These are phyloP conservation scores for Schizotus pectinicornis DNA, from an alignment of 2,888 invertebrate genomes.

Conservation along the genomic window DNA sequence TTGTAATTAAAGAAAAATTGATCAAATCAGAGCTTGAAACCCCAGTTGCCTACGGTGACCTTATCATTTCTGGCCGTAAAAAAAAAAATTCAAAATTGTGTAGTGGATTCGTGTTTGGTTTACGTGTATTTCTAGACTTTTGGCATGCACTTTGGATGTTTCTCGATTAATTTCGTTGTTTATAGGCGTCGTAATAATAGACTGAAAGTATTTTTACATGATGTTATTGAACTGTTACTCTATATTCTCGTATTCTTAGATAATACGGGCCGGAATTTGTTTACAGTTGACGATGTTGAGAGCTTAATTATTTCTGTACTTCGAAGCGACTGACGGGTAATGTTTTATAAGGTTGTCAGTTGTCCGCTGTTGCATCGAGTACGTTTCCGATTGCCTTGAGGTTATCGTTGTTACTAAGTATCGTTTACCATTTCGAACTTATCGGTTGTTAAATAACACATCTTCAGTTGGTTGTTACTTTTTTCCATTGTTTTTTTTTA, in stretches of 20 bases:
- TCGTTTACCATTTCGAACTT: conserved; percentile 27
- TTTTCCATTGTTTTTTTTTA: conserved; percentile 7
- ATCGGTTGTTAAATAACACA: conserved; percentile 20
- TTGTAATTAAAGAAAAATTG: no score
- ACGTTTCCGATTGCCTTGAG: conserved; percentile 30
- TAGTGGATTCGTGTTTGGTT: conserved; percentile 36
- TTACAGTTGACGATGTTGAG: conserved; percentile 1
- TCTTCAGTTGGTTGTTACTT: conserved; percentile 21
- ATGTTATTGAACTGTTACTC: conserved; percentile 44
- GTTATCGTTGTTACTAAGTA: conserved; percentile 29
- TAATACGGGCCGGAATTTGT: no score
- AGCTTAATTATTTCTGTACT: conserved; percentile 16
- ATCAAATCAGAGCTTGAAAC: conserved; percentile 52
- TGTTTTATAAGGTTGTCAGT: conserved; percentile 14
- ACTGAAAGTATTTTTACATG: conserved; percentile 50
- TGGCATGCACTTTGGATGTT: conserved; percentile 43
- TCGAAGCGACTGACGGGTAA: conserved; percentile 9
- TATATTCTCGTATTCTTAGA: conserved; percentile 18
- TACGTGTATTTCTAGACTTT: conserved; percentile 39
- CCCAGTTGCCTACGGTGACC: conserved; percentile 56
- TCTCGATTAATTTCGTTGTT: conserved; percentile 26
- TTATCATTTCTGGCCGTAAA: conserved; percentile 39
- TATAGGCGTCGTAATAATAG: conserved; percentile 46
- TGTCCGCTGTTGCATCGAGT: conserved; percentile 16
- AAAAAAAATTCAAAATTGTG: conserved; percentile 45